Evolutionary conservation across 2,888 invertebrate genomes (phyloP).

Genomic region (Sturmia bella): DNA sequence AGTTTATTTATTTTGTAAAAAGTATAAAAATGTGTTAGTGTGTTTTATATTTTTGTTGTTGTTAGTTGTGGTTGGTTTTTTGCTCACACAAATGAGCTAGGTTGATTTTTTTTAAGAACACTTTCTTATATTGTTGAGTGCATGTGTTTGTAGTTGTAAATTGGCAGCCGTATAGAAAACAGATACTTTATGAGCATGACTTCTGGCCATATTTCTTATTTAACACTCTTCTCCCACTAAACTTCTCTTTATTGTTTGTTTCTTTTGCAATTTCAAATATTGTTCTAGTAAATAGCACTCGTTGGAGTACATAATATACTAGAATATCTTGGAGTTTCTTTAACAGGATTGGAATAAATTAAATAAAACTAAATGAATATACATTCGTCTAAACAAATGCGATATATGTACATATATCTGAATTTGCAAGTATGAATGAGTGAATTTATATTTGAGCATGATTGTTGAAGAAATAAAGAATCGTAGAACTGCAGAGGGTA

Average conservation of each 20-base stretch:
- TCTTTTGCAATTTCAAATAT: conserved; percentile 24
- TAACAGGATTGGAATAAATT: conserved; percentile 77
- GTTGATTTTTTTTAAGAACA: conserved; percentile 34
- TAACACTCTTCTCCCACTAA: background rate
- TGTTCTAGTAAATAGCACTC: conserved; percentile 59
- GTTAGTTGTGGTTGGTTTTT: conserved; percentile 54
- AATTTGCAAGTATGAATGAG: background rate
- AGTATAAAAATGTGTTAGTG: conserved; percentile 15
- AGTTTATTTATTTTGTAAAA: conserved; percentile 52
- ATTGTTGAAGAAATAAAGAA: background rate
- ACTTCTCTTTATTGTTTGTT: conserved; percentile 4
- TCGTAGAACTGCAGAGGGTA: too few relatives aligned
- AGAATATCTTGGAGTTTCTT: conserved; percentile 74
- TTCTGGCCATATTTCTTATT: conserved; percentile 63
- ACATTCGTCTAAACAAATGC: background rate
- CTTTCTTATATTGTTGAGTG: conserved; percentile 28
- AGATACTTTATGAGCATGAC: conserved; percentile 69
- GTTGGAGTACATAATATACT: conserved; percentile 73
- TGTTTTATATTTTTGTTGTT: conserved; percentile 41
- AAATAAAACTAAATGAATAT: conserved; percentile 58
- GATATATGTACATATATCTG: background rate
- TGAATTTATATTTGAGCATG: background rate
- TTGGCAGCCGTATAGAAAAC: conserved; percentile 20
- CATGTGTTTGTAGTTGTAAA: conserved; percentile 15
- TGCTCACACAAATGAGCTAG: conserved; percentile 36